phyloP scores from a whole-genome alignment of 2,888 invertebrate genomes.

The Ypsolopha sequella region DNA sequence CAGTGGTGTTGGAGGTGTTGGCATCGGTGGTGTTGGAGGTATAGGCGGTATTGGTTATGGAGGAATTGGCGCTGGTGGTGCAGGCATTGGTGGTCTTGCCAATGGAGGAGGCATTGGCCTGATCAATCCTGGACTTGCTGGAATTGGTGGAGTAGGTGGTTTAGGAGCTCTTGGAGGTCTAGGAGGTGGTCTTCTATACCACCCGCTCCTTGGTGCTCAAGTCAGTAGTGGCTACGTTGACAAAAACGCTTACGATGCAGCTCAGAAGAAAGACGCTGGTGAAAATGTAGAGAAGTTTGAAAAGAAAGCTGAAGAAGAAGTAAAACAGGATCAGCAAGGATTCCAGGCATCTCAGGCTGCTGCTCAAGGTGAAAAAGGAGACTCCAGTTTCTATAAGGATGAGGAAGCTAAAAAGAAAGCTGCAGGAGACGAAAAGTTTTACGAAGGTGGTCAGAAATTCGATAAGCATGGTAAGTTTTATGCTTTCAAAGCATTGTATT shows the following conservation, averaged over 20 bases:
- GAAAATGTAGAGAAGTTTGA: constrained; percentile 65
- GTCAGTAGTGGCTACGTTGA: constrained; percentile 62
- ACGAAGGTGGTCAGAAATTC: constrained; percentile 68
- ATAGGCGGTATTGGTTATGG: constrained; percentile 22
- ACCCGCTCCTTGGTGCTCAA: constrained; percentile 48
- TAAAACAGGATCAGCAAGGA: constrained; percentile 70
- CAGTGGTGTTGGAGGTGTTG: constrained; percentile 14
- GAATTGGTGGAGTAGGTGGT: constrained; percentile 36
- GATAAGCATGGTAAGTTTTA: constrained; percentile 67
- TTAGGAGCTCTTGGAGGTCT: constrained; percentile 20
- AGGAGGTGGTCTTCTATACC: constrained; percentile 40
- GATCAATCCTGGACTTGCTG: constrained; percentile 39
- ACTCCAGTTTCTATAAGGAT: constrained; percentile 63
- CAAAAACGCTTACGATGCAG: constrained; percentile 68
- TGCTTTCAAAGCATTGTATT: neutral
- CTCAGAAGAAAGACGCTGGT: constrained; percentile 69
- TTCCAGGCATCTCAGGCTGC: constrained; percentile 67
- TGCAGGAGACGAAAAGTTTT: constrained; percentile 70
- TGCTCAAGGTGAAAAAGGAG: constrained; percentile 66
- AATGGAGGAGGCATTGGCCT: constrained; percentile 25
- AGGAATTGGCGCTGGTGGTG: constrained; percentile 11
- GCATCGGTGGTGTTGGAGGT: constrained; percentile 21
- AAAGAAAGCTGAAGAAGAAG: constrained; percentile 66
- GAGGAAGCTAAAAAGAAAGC: constrained; percentile 71
- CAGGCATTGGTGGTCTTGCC: constrained; percentile 11